A percentile compares a stretch with the other conserved stretches of the same genome.
These are phyloP conservation scores for Propithecus coquereli DNA, from an alignment of 2,113 vertebrate genomes.

Conservation along the genomic window DNA sequence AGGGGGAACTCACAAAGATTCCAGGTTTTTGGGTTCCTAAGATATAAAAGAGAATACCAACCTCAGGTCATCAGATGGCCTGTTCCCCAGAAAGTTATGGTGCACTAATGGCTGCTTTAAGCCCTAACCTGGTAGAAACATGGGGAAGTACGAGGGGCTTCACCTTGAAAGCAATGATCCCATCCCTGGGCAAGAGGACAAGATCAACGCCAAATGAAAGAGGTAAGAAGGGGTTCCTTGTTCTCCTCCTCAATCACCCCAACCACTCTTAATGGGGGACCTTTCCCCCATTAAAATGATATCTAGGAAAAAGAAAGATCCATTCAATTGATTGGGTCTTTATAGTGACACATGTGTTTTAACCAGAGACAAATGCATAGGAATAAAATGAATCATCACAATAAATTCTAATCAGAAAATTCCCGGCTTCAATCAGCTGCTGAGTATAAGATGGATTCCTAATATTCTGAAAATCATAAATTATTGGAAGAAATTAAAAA, in stretches of 20 bases:
- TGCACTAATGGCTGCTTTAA: neutral
- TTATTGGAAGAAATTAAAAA: constrained; percentile 10
- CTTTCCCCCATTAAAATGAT: neutral
- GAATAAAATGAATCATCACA: neutral
- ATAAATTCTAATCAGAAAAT: neutral
- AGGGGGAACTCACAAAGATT: neutral
- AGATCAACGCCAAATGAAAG: neutral
- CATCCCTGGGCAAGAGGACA: neutral
- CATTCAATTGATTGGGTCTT: neutral
- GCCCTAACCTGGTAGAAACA: neutral
- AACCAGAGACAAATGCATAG: neutral
- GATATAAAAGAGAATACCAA: neutral
- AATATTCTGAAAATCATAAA: neutral
- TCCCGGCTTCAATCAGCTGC: neutral
- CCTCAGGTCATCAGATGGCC: neutral
- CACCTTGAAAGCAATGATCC: neutral
- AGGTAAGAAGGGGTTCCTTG: neutral
- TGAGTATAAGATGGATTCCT: neutral
- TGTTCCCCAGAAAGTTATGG: neutral
- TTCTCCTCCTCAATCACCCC: neutral
- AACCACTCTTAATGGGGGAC: neutral
- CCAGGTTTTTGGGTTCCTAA: neutral
- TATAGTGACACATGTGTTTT: neutral
- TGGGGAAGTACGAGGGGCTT: neutral
- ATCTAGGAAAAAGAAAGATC: neutral